Base-by-base conservation (phyloP, 2,113 vertebrate genomes). In the Synchiropus splendidus region DNA sequence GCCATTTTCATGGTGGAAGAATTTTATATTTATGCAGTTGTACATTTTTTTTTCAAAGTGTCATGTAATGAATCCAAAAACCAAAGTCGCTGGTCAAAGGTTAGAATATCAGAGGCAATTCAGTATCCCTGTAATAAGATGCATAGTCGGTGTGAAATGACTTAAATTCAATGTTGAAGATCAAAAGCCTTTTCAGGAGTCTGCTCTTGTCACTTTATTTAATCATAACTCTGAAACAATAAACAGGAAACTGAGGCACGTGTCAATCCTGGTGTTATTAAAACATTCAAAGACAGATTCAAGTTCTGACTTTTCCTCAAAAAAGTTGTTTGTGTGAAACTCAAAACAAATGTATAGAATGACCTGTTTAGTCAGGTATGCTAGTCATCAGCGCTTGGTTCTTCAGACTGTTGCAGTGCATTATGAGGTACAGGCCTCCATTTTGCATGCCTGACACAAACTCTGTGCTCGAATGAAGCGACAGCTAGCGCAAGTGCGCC, bases 21-120 rank as follows among this genome's bases (percentile, higher is more conserved):
- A 91, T 97, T 97, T 95, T 97, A 94, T 97, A 98, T 98, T 98
- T 98, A 98, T 97, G 92, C 92, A 97, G 92, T 96, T 97, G 92
- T 97, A 97, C 87, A 91, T 91, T 94, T 95, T 94, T 92, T 87
- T 94, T 90, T 89, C 33, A 89, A 91, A 88, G 86, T 91, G 86
- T 94, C 92, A 91, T 90, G 89, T 97, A 89, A 30, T 89, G 83
- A 90, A 97, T 87, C 85, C 61, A 89, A 96, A 27, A 86, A 94
- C 94, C 94, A 98, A 98, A 98, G 92, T 93, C 89, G 88, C 90
- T 90, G 90, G 92, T 97, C 87, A 88, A 87, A 90, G 85, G 36
- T 66, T 79, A 53, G 88, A 88, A 88, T 86, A 86, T 91, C 88
- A 87, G 78, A 92, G 87, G 87, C 88, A 90, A 90, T 88, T 90